These are phyloP conservation scores for Damaliscus lunatus DNA, from an alignment of 2,113 vertebrate species.

Conservation along the genomic window DNA sequence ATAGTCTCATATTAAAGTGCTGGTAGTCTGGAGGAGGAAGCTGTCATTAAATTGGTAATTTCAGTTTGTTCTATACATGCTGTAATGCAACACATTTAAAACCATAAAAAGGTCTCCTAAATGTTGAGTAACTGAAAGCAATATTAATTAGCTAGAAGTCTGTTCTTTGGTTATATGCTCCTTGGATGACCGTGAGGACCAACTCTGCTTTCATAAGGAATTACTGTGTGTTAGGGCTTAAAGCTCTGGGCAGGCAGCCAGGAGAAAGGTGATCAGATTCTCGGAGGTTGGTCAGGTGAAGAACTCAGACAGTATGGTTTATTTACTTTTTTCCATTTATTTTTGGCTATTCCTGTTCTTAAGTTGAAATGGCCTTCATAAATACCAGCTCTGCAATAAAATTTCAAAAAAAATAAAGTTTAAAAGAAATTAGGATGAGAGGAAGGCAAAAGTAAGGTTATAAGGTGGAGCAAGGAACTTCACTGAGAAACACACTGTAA, in stretches of 20 bases:
- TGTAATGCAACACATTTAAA: neutral
- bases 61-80: neutral
- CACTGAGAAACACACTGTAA: neutral
- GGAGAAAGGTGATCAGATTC: conserved; percentile 6
- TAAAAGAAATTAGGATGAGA: neutral
- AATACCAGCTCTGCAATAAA: neutral
- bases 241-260: neutral
- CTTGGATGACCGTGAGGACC: neutral
- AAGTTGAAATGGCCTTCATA: neutral
- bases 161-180: neutral
- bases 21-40: neutral
- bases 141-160: neutral
- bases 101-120: neutral
- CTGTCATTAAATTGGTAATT: neutral
- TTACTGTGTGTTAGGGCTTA: neutral
- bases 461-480: neutral
- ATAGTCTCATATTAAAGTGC: neutral
- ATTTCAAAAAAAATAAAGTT: neutral
- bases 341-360: neutral
- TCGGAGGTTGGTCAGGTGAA: neutral
- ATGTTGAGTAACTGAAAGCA: neutral
- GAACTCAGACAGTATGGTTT: neutral
- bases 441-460: neutral
- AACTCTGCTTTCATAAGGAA: neutral
- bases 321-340: neutral